Base-by-base conservation (phyloP, 2,113 vertebrate genomes). In the Labeo catla region DNA sequence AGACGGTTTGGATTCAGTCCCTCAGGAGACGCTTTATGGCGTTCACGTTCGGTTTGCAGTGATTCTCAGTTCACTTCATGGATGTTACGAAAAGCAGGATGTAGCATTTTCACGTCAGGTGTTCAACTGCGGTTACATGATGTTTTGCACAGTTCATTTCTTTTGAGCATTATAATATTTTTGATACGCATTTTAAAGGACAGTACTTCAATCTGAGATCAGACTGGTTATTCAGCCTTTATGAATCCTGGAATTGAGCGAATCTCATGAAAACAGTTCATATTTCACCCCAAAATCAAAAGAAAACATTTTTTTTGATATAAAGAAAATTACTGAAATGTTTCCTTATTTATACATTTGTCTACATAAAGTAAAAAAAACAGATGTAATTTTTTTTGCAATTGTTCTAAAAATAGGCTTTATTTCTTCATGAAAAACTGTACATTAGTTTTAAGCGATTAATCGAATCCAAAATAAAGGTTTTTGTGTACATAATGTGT, bases 51-150 rank as follows among this genome's bases (percentile, higher is more conserved):
- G 10, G 10, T 6, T 11, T 6, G 21, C 21, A 61, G 81, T 85
- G 61, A 39, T 59, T 72, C 23, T 45, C 50, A 63, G 43, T 85
- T 11, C 9, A 4, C 61, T 28, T 59, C 21, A n/a, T 21, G 63
- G 63, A 63, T 86, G 86, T 90, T 91, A 89, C 80, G 36, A 50
- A 87, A 73, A 39, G 65, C 45, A 63, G 93, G 92, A 95, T 96
- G 95, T 96, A 96, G 95, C 95, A 95, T 93, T 92, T 91, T 93
- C 89, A 90, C 90, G 91, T 87, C 91, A 89, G 89, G 23, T 66
- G 63, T 63, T 28, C 23, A 65, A 0, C 63, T 65, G n/a, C 7
- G n/a, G 9, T 5, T 11, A 5, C 10, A 34, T 28, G 23, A 66
- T 34, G 63, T 82, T 91, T 91, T 91, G 91, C 90, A 91, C 90